These are phyloP conservation scores for Dolichoris vasculosae DNA, from an alignment of 1,140 invertebrate species.

Conservation along the genomic window DNA sequence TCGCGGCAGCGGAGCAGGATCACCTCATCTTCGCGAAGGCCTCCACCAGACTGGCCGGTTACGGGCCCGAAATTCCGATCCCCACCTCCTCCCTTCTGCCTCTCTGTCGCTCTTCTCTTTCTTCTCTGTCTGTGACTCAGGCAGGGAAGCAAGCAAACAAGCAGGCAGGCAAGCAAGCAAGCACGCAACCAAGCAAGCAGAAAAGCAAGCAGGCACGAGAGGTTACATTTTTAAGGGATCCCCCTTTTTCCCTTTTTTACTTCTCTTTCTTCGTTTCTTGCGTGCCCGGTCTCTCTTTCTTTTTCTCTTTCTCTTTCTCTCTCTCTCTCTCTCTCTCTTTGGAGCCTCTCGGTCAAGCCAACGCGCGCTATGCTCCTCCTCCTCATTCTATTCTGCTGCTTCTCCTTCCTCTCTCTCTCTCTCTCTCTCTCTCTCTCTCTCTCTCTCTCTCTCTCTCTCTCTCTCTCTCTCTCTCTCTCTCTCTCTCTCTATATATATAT, in stretches of 20 bases:
- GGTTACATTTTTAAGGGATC: conserved; percentile 73
- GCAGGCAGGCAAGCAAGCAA: background rate
- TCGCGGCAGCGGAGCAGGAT: conserved; percentile 55
- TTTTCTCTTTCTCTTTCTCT: conserved; percentile 43
- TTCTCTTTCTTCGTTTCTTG: conserved; percentile 59
- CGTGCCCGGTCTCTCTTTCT: conserved; percentile 40
- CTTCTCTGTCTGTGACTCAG: background rate
- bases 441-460: background rate
- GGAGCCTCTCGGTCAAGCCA: background rate
- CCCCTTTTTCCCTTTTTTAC: conserved; percentile 65
- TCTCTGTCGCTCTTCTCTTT: conserved; percentile 41
- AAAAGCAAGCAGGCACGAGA: conserved; percentile 21
- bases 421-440: too few relatives aligned
- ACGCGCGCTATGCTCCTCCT: conserved; percentile 52
- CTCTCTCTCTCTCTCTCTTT: conserved; percentile 40
- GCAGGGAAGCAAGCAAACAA: background rate
- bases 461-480: conserved; percentile 35
- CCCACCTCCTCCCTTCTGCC: conserved; percentile 63
- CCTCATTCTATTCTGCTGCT: conserved; percentile 52
- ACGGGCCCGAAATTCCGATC: conserved; percentile 73
- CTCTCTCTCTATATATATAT: too few relatives aligned
- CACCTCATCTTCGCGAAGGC: conserved; percentile 73
- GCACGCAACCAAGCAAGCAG: conserved; percentile 2
- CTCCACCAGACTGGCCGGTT: conserved; percentile 72
- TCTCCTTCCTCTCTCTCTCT: conserved; percentile 38